phyloP scores from a whole-genome alignment of 2,113 vertebrate species.

The Ardeotis arabs region DNA sequence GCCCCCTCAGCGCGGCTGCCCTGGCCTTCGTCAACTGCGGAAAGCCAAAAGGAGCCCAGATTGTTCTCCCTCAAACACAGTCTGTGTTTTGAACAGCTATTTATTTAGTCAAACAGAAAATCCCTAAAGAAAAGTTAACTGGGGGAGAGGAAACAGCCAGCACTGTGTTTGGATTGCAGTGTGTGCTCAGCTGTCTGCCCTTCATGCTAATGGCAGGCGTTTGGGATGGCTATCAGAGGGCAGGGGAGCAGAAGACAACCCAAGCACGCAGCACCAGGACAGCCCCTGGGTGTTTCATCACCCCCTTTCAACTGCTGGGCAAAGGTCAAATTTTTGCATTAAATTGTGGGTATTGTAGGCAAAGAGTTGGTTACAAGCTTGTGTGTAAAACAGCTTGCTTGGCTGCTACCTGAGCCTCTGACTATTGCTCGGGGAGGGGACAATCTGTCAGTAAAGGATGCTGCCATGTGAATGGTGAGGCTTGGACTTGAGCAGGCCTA shows the following conservation, averaged over 20 bases:
- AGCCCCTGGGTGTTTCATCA: neutral
- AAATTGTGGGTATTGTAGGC: neutral
- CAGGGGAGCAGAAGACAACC: neutral
- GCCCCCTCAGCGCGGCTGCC: rapidly evolving
- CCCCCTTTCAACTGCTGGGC: neutral
- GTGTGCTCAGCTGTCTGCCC: constrained; percentile 36
- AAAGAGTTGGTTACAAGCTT: neutral
- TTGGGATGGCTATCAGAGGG: neutral
- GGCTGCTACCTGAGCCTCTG: neutral
- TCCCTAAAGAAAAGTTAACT: neutral
- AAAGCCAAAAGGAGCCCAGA: neutral
- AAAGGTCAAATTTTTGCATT: neutral
- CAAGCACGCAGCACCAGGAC: rapidly evolving
- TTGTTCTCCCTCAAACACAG: neutral
- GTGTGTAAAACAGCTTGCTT: neutral
- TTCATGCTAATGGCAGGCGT: neutral
- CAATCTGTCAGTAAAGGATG: neutral
- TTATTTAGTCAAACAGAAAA: neutral
- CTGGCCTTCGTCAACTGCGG: neutral
- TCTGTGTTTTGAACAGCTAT: neutral
- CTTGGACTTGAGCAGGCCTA: neutral
- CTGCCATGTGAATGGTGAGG: neutral
- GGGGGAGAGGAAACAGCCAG: neutral
- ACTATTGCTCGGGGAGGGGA: neutral
- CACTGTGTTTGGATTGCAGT: neutral